These are phyloP conservation scores for Tychaedon coryphoeus DNA, from an alignment of 2,113 vertebrate genomes.

Conservation along the genomic window DNA sequence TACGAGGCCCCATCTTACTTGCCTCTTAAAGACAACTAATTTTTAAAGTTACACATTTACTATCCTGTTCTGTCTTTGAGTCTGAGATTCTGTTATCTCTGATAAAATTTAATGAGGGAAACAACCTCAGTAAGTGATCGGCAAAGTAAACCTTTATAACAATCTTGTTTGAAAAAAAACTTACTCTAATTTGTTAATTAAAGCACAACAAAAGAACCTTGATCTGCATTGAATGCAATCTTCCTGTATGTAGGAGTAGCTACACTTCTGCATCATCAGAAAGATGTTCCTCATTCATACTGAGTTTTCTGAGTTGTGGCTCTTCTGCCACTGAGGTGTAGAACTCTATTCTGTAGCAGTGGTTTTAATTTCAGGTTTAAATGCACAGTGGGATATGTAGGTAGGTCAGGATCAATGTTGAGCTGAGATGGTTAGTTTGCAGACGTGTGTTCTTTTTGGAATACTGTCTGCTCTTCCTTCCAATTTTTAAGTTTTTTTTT, in stretches of 20 bases:
- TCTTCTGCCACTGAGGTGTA: neutral
- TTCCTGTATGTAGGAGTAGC: neutral
- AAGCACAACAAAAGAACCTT: neutral
- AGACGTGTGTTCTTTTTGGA: neutral
- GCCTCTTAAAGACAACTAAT: conserved; percentile 10
- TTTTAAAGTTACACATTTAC: conserved; percentile 58
- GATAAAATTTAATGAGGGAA: conserved; percentile 27
- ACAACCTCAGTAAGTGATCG: neutral
- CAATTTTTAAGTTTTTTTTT: neutral
- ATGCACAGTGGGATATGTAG: neutral
- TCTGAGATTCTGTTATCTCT: neutral
- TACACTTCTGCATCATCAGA: neutral
- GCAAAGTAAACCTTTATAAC: neutral
- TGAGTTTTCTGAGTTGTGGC: neutral
- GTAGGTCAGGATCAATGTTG: neutral
- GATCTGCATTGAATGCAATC: rapidly evolving
- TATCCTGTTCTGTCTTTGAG: conserved; percentile 2
- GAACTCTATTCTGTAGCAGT: neutral
- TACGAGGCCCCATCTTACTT: conserved; percentile 39
- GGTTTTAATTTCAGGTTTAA: neutral
- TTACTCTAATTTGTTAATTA: neutral
- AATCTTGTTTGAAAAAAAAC: neutral
- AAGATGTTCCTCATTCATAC: neutral
- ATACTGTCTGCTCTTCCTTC: neutral
- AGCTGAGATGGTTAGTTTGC: neutral